Conservation (phyloP, 1,140 invertebrate species). For the Caerostris extrusa region DNA sequence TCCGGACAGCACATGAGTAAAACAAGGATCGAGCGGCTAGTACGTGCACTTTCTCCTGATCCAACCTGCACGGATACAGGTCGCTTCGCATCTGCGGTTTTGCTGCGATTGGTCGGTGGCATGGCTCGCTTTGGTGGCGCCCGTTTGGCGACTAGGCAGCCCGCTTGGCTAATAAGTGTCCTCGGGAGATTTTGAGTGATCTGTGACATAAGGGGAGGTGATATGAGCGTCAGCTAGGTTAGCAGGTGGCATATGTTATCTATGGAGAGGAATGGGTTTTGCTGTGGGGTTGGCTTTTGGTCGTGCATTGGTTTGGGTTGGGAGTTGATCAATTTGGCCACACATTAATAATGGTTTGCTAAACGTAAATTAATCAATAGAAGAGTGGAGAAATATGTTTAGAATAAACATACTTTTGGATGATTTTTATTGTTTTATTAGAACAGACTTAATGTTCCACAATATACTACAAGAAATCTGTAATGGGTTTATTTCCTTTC, state of each 20-base stretch:
- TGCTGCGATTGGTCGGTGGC: conserved; percentile 59
- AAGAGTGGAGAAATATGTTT: no score
- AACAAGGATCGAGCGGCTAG: neutral
- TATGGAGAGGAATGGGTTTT: neutral
- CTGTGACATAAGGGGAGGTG: conserved; percentile 12
- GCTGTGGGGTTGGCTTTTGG: neutral
- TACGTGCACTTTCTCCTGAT: neutral
- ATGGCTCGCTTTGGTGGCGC: conserved; percentile 10
- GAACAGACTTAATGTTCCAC: no score
- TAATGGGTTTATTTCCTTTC: no score
- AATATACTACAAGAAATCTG: no score
- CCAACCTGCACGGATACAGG: conserved; percentile 69
- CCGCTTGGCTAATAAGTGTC: conserved; percentile 53
- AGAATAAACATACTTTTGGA: no score
- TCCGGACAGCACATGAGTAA: conserved; percentile 34
- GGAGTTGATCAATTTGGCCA: neutral
- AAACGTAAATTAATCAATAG: no score
- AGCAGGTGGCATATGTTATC: conserved; percentile 54
- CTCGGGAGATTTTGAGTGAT: conserved; percentile 29
- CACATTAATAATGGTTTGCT: neutral
- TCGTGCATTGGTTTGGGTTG: neutral
- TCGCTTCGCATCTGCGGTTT: conserved; percentile 61
- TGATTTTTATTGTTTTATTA: no score
- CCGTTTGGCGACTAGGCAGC: conserved; percentile 11
- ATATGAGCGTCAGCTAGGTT: conserved; percentile 41